These are phyloP conservation scores for Leucoma salicis DNA, from an alignment of 2,888 invertebrate genomes.

Conservation along the genomic window DNA sequence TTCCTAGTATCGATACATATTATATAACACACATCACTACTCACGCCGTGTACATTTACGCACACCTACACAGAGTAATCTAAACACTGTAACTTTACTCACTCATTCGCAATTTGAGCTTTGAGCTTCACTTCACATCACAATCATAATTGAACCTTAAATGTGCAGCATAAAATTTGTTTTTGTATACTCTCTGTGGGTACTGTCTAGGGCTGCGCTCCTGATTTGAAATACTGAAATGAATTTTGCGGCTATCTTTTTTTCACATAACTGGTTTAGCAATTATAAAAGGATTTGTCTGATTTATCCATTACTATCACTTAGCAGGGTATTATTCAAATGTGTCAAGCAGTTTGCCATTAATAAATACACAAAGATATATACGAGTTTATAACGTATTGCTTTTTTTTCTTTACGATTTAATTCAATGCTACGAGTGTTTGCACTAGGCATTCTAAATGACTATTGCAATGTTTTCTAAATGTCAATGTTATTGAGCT, in stretches of 20 bases:
- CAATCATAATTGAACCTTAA: conserved; percentile 16
- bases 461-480: too few species aligned
- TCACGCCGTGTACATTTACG: conserved; percentile 36
- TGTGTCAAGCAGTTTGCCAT: not conserved
- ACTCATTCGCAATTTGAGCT: conserved; percentile 33
- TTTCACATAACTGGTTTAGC: conserved; percentile 24
- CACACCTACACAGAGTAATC: conserved; percentile 22
- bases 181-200: not conserved
- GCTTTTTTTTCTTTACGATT: too few species aligned
- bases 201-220: conserved; percentile 19
- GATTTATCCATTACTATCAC: conserved; percentile 12
- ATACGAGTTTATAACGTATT: too few species aligned
- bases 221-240: conserved; percentile 28
- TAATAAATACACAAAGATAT: too few species aligned
- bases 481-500: too few species aligned
- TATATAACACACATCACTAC: conserved; percentile 34
- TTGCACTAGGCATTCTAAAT: too few species aligned
- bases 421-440: too few species aligned
- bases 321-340: conserved; percentile 5
- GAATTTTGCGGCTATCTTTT: conserved; percentile 23
- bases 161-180: rapidly evolving
- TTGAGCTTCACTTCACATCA: conserved; percentile 33
- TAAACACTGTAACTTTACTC: conserved; percentile 24
- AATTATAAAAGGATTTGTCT: conserved; percentile 33
- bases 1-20: conserved; percentile 16